Percentiles rank a stretch among this genome's conserved stretches.
Conservation (phyloP, 1,140 invertebrate genomes). For the Pantala flavescens region DNA sequence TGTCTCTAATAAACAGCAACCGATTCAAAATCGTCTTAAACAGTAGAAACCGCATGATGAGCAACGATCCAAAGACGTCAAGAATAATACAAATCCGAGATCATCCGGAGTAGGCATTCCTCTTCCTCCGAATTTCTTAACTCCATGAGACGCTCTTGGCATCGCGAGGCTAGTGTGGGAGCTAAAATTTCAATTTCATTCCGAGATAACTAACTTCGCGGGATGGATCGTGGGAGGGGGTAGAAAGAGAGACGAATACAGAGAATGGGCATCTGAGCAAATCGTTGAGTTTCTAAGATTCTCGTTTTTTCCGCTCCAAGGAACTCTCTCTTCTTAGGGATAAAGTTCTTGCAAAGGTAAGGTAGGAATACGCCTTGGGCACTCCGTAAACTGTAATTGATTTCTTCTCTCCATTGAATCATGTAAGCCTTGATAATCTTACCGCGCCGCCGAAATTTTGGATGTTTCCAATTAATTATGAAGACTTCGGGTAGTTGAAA, state of each 20-base stretch:
- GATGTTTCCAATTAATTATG: not conserved
- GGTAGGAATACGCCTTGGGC: not conserved
- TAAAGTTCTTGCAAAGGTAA: not conserved
- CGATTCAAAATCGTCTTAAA: no score
- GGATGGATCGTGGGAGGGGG: no score
- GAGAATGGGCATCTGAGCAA: constrained; percentile 4
- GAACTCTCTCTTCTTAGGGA: not conserved
- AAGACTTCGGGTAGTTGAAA: not conserved
- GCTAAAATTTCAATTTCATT: constrained; percentile 5
- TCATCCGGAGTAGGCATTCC: no score
- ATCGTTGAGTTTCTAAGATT: constrained; percentile 2
- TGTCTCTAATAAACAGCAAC: no score
- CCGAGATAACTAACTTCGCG: not conserved
- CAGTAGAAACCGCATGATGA: no score
- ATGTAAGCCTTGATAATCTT: not conserved
- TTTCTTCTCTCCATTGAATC: not conserved
- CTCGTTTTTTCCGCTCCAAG: not conserved
- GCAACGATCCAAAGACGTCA: no score
- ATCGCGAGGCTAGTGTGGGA: no score
- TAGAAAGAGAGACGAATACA: no score
- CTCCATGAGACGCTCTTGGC: no score
- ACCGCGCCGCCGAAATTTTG: not conserved
- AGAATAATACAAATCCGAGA: no score
- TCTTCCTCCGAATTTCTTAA: no score
- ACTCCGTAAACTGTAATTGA: not conserved